These are phyloP conservation scores for Lucilia sericata DNA, from an alignment of 1,140 invertebrate genomes.

Conservation along the genomic window DNA sequence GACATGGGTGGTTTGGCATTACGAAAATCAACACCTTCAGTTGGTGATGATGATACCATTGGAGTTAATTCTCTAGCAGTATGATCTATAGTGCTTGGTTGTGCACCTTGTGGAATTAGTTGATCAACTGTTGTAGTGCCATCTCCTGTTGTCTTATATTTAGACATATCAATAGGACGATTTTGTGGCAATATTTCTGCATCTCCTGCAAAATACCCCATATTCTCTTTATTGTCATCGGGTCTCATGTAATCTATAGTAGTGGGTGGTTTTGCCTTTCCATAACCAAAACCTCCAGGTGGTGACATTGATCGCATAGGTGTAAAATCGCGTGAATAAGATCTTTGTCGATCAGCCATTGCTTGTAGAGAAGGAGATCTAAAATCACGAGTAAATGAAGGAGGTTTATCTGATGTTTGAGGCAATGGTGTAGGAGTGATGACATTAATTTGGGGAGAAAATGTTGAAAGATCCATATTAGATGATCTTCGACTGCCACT, in stretches of 20 bases:
- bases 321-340: slow-evolving; percentile 2
- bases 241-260: slow-evolving; percentile 64
- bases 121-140: slow-evolving; percentile 31
- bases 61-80: slow-evolving; percentile 38
- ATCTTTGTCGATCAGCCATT: slow-evolving; percentile 6
- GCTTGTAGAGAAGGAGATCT: background rate
- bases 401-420: slow-evolving; percentile 49
- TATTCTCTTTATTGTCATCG: slow-evolving; percentile 57
- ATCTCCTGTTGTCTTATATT: slow-evolving; percentile 49
- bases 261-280: slow-evolving; percentile 58
- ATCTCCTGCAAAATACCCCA: background rate
- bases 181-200: slow-evolving; percentile 59
- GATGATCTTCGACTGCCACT: slow-evolving; percentile 62
- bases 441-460: slow-evolving; percentile 59
- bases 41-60: background rate
- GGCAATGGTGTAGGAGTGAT: slow-evolving; percentile 58
- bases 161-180: slow-evolving; percentile 61
- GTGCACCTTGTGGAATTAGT: background rate
- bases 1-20: slow-evolving; percentile 47
- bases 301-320: slow-evolving; percentile 39
- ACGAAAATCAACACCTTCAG: background rate
- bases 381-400: slow-evolving; percentile 51
- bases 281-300: slow-evolving; percentile 53
- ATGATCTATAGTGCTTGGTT: background rate
- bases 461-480: slow-evolving; percentile 58